These are phyloP conservation scores for Dioctria linearis DNA, from an alignment of 2,888 invertebrate species.

Conservation along the genomic window DNA sequence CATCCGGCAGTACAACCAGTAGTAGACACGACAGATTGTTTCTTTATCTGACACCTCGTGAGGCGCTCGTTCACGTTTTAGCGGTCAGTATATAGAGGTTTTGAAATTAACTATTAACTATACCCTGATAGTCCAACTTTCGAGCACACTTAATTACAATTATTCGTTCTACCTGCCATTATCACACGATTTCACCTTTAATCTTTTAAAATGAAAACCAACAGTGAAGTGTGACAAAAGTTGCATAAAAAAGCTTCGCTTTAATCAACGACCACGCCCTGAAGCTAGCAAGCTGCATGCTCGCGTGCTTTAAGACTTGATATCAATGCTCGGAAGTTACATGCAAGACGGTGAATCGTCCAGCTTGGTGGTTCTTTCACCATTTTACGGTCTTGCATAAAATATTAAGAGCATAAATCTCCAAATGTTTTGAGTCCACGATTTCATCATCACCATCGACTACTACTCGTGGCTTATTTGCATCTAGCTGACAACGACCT, in stretches of 20 bases:
- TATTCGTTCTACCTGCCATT: conserved; percentile 47
- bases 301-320: background rate
- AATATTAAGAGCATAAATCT: conserved; percentile 39
- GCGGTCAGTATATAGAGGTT: conserved; percentile 13
- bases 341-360: background rate
- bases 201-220: conserved; percentile 23
- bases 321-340: background rate
- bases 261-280: conserved; percentile 43
- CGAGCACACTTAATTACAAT: conserved; percentile 22
- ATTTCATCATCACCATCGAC: conserved; percentile 42
- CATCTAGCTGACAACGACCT: conserved; percentile 40
- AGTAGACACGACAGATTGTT: conserved; percentile 18
- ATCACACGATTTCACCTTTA: conserved; percentile 47
- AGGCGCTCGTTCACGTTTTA: background rate
- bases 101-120: too few relatives aligned
- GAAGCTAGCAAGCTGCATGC: background rate
- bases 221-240: conserved; percentile 43
- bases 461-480: conserved; percentile 17
- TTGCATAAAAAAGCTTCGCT: conserved; percentile 38
- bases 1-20: background rate
- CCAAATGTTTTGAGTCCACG: conserved; percentile 48
- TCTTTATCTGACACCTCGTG: conserved; percentile 31
- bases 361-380: background rate
- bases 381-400: conserved; percentile 44
- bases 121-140: background rate